These are phyloP conservation scores for Drosophila nr. medialis DNA, from an alignment of 2,888 invertebrate species.

Conservation along the genomic window DNA sequence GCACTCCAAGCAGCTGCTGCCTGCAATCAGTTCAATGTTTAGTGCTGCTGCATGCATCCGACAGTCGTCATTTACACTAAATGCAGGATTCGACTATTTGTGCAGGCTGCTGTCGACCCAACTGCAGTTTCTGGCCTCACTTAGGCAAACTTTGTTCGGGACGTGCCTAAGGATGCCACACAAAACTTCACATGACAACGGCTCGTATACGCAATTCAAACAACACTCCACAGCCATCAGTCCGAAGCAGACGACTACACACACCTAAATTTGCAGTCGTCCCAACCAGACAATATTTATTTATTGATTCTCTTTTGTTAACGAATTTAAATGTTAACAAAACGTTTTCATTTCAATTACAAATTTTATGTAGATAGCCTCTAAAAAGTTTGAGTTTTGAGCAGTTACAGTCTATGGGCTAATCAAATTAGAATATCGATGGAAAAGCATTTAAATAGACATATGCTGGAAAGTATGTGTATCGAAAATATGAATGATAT, in stretches of 20 bases:
- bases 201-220: conserved; percentile 13
- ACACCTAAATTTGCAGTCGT: background rate
- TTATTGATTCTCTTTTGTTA: background rate
- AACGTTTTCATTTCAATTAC: background rate
- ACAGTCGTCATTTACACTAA: conserved; percentile 15
- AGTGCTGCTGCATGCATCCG: conserved; percentile 14
- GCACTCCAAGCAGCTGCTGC: conserved; percentile 5
- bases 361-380: background rate
- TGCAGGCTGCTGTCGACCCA: background rate
- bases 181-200: conserved; percentile 24
- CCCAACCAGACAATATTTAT: background rate
- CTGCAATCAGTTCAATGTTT: background rate
- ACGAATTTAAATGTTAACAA: background rate
- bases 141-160: conserved; percentile 24
- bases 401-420: too few relatives aligned
- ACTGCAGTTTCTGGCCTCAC: background rate
- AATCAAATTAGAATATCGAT: background rate
- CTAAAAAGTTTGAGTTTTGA: background rate
- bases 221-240: conserved; percentile 1
- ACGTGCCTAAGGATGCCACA: conserved; percentile 14
- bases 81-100: conserved; percentile 2
- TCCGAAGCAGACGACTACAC: background rate
- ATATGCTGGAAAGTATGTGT: background rate
- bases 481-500: background rate
- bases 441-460: background rate